Evolutionary conservation across 2,797 vertebrate species (phyloP), one percentile per base, ranked within the genome.

Genomic region (Darevskia nairensis): DNA sequence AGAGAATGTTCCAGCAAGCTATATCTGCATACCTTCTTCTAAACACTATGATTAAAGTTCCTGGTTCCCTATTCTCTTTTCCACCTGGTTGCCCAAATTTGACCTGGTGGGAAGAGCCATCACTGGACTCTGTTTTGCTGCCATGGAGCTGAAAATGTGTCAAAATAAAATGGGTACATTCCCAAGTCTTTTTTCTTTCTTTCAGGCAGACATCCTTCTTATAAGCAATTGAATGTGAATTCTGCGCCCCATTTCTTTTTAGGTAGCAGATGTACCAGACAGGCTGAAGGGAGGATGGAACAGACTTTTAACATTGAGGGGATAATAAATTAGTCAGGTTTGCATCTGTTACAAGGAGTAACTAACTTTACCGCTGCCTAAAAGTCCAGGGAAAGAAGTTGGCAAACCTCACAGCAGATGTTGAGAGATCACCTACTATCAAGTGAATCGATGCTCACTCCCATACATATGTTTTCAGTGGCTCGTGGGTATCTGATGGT

Each of bases 381-480:
- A 94, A 92, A 87, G 89, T 86, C 85, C 92, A 71, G 11, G 79
- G 59, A n/a, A 39, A 10, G 13, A 13, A 69, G 41, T 83, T 91
- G 77, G 78, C 76, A 92, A 86, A 44, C 85, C 4, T 19, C 61
- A 72, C 13, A 87, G 50, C 82, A 90, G 88, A 86, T 88, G 86
- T 75, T 92, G 80, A 91, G 86, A 86, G 87, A 69, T 91, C 89
- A 87, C 82, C 77, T 32, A 13, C 75, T 92, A 89, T 4, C 41
- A 92, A 88, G 44, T 78, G 83, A 90, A 89, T 89, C 72, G 13
- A 55, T 55, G 50, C 50, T 15, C 32, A 66, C 74, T 39, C 81
- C 23, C n/a, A 4, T 35, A 80, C 35, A 86, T 55, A 90, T 1
- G 6, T 11, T 89, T 86, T 80, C 46, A 64, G 19, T 66, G 80